Base-by-base conservation (phyloP, 2,113 vertebrate species). In the Procavia capensis region DNA sequence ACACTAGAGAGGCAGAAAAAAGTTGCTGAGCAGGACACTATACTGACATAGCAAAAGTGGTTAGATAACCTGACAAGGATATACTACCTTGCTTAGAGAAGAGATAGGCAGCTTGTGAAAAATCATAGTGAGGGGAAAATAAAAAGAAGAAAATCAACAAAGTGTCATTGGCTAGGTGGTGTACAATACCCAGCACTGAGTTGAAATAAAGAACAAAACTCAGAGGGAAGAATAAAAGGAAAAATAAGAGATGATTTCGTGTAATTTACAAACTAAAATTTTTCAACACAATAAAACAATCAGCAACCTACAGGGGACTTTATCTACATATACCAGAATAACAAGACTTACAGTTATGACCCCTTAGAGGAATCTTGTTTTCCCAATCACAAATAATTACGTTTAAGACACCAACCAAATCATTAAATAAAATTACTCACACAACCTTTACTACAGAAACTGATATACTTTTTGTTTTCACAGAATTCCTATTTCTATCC, bases 221-320 rank as follows among this genome's bases (percentile, higher is more conserved):
- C 79, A 91, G 16, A 88, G 13, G 79, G 11, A 94, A 34, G 36
- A 86, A 5, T 9, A 16, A 79, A 5, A 85, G 16, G 92, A 93
- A 88, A 92, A 79, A 41, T 39, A 91, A 92, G 16, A 96, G 3
- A 91, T 9, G 4, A 59, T 13, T 76, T 94, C 36, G 50, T 72
- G 1, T 6, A 72, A 82, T 88, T 83, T 80, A 75, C 36, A 64
- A 43, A 75, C 70, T 82, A 82, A n/a, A 94, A 80, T 0, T 76
- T 84, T 64, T 70, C 27, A 88, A 79, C 88, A 94, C n/a, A 78
- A 78, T 36, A 84, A 92, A 94, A 88, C n/a, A 63, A 41, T 64
- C 45, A 88, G n/a, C 4, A 75, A 36, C 72, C 64, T 81, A 41
- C 2, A 91, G 45, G 19, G 22, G 31, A 83, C 68, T 93, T 94